Evolutionary conservation across 2,113 vertebrate species (phyloP).

Genomic region (Epinephelus fuscoguttatus): DNA sequence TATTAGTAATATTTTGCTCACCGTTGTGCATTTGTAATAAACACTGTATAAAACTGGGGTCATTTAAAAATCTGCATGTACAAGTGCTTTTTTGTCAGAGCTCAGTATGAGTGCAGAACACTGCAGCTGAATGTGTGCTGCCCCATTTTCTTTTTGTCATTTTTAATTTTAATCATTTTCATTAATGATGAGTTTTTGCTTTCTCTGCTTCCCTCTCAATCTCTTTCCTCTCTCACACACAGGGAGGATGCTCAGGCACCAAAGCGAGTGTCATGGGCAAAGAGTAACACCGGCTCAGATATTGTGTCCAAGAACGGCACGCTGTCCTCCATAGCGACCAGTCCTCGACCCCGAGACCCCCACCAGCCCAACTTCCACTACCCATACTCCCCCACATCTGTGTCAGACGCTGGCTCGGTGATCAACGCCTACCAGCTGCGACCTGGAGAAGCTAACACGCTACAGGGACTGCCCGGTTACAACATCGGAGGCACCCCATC

Average conservation of each 20-base stretch:
- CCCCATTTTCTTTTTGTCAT: background rate
- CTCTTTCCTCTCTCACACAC: background rate
- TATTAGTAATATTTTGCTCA: background rate
- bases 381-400: conserved; percentile 75
- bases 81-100: background rate
- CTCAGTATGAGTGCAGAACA: background rate
- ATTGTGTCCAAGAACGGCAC: conserved; percentile 91
- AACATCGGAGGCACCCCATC: conserved; percentile 70
- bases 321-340: conserved; percentile 89
- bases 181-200: background rate
- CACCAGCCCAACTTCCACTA: conserved; percentile 75
- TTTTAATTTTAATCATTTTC: background rate
- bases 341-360: conserved; percentile 79
- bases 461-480: conserved; percentile 87
- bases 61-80: background rate
- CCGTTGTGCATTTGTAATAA: background rate
- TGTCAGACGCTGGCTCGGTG: conserved; percentile 82
- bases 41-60: background rate
- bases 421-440: conserved; percentile 82
- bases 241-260: conserved; percentile 93
- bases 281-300: conserved; percentile 87
- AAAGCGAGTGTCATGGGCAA: conserved; percentile 89
- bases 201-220: background rate
- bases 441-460: conserved; percentile 75
- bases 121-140: background rate